Evolutionary conservation across 2,888 invertebrate species (phyloP).

Genomic region (Dasysyrphus albostriatus): DNA sequence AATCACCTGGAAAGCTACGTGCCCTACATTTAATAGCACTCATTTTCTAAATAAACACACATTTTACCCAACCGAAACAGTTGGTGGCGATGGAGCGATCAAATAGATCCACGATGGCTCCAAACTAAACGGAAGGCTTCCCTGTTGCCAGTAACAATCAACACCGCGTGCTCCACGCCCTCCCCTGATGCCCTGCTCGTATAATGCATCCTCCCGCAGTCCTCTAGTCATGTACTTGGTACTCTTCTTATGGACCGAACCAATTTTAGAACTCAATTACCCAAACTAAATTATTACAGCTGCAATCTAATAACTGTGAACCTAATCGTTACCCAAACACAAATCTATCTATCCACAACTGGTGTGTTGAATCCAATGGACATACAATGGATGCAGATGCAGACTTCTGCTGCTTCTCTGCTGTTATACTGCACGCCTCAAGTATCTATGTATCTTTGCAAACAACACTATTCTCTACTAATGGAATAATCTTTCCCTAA

Average conservation of each 20-base stretch:
- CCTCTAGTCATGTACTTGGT: neutral
- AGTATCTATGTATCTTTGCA: slow-evolving; percentile 65
- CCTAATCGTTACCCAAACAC: slow-evolving; percentile 75
- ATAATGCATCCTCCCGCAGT: neutral
- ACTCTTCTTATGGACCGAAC: neutral
- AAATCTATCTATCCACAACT: slow-evolving; percentile 53
- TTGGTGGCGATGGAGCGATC: neutral
- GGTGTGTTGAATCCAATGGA: slow-evolving; percentile 47
- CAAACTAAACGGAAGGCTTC: slow-evolving; percentile 39
- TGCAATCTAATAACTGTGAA: slow-evolving; percentile 76
- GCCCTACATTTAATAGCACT: slow-evolving; percentile 57
- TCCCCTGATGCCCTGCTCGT: neutral
- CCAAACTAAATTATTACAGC: slow-evolving; percentile 75
- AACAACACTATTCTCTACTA: slow-evolving; percentile 66
- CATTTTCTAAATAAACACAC: slow-evolving; percentile 62
- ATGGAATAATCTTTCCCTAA: slow-evolving; percentile 75
- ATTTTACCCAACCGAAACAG: slow-evolving; percentile 43
- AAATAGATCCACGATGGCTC: slow-evolving; percentile 32
- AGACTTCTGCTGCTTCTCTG: slow-evolving; percentile 4
- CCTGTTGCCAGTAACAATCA: neutral
- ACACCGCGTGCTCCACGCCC: neutral
- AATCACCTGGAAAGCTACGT: slow-evolving; percentile 48
- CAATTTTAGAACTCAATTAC: slow-evolving; percentile 75
- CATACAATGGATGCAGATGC: slow-evolving; percentile 38
- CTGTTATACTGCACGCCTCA: slow-evolving; percentile 25